Conservation (phyloP, 2,888 invertebrate genomes). For the Myopa testacea region DNA sequence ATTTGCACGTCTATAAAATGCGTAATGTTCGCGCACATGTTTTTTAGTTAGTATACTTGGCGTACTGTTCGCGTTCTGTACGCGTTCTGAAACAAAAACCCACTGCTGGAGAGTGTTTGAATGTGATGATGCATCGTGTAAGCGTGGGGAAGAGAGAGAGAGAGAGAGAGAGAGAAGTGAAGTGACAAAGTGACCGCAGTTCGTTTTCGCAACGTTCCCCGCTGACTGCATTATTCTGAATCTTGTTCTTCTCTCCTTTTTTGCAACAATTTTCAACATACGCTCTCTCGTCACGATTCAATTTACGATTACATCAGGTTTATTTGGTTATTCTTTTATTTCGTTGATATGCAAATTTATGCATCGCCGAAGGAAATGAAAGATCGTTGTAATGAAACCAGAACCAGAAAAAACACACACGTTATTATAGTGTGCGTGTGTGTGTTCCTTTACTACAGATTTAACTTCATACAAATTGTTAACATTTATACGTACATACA, state of each 20-base stretch:
- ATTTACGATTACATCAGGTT: conserved; percentile 13
- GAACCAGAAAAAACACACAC: too few species aligned
- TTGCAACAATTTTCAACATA: conserved; percentile 15
- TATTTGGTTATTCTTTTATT: conserved; percentile 6
- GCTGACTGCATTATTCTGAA: too few species aligned
- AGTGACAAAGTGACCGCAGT: not conserved
- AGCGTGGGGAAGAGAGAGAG: not conserved
- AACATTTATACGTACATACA: not conserved
- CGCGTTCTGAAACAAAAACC: too few species aligned
- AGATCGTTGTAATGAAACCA: not conserved
- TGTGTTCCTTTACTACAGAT: too few species aligned
- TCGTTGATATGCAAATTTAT: conserved; percentile 14
- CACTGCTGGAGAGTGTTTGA: too few species aligned
- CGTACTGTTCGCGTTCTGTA: too few species aligned
- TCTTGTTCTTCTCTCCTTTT: not conserved
- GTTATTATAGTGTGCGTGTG: not conserved
- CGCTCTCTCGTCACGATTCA: conserved; percentile 15
- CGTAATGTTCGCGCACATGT: too few species aligned
- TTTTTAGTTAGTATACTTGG: too few species aligned
- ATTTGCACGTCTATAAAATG: too few species aligned
- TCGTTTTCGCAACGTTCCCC: too few species aligned
- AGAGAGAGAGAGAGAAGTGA: not conserved
- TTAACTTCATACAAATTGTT: too few species aligned
- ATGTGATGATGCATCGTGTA: too few species aligned
- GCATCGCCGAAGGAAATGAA: conserved; percentile 17